Percentiles rank a stretch among this genome's conserved stretches.
Evolutionary conservation across 2,888 invertebrate species (phyloP).

Genomic region (Agrotis ipsilon): DNA sequence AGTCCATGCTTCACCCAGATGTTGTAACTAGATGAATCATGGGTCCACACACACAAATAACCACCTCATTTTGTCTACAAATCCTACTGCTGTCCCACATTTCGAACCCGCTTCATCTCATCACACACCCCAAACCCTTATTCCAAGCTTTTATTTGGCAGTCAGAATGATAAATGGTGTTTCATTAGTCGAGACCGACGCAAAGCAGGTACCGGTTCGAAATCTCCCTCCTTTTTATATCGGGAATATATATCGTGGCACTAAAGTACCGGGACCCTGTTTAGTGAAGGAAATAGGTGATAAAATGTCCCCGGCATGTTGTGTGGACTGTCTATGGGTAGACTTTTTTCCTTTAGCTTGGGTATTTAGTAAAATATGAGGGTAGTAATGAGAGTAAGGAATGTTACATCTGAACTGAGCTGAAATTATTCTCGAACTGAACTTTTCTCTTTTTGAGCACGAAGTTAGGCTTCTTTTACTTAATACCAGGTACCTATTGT

Average conservation of each 20-base stretch:
- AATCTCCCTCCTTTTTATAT: conserved; percentile 80
- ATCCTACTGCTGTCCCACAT: background rate
- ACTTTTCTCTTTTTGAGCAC: background rate
- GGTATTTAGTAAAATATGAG: conserved; percentile 15
- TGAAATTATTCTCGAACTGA: background rate
- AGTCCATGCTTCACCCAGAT: no score
- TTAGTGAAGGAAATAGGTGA: conserved; percentile 52
- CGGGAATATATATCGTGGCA: conserved; percentile 61
- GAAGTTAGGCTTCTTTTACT: no score
- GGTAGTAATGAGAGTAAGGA: conserved; percentile 8
- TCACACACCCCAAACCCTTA: conserved; percentile 54
- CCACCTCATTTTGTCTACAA: background rate
- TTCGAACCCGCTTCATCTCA: conserved; percentile 28
- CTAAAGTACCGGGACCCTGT: conserved; percentile 47
- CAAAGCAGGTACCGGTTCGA: conserved; percentile 75
- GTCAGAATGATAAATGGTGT: conserved; percentile 87
- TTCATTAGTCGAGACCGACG: conserved; percentile 84
- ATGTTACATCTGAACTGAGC: background rate
- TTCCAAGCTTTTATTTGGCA: conserved; percentile 85
- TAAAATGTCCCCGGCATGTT: conserved; percentile 45
- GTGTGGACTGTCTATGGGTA: conserved; percentile 29
- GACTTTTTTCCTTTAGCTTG: conserved; percentile 13
- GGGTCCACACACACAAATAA: no score
- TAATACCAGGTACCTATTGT: no score
- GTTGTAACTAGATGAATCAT: no score